Percentiles rank a stretch among this genome's conserved stretches.
Evolutionary conservation across 2,113 vertebrate species (phyloP).

Genomic region (Orthonyx spaldingii): DNA sequence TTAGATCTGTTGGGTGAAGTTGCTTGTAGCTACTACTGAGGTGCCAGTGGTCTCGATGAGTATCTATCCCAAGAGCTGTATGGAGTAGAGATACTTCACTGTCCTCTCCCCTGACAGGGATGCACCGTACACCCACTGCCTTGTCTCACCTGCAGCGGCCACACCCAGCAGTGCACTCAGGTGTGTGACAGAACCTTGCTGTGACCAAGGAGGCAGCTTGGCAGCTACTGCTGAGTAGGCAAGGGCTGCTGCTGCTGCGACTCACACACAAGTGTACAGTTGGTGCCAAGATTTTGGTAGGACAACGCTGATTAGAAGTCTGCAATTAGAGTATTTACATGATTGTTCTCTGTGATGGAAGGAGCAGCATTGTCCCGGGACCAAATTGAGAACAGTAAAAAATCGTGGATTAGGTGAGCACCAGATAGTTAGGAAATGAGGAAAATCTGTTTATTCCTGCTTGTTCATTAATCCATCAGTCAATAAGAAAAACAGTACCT

Average conservation of each 20-base stretch:
- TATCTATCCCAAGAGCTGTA: not conserved
- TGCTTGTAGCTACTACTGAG: not conserved
- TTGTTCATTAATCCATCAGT: not conserved
- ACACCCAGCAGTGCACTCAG: fast-evolving
- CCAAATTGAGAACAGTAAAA: not conserved
- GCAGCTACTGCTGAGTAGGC: not conserved
- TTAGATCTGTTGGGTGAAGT: not conserved
- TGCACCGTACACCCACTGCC: fast-evolving
- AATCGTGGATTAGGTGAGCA: not conserved
- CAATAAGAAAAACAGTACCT: not conserved
- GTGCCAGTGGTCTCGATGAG: not conserved
- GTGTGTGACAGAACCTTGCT: not conserved
- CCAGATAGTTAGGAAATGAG: not conserved
- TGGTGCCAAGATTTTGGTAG: not conserved
- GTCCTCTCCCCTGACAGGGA: not conserved
- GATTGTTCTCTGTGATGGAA: not conserved
- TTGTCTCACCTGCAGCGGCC: not conserved
- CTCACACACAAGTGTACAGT: not conserved
- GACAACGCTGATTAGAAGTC: not conserved
- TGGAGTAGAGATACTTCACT: not conserved
- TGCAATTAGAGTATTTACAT: not conserved
- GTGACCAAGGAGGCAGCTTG: not conserved
- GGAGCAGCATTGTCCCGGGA: not conserved
- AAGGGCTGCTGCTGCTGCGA: not conserved
- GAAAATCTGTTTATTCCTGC: not conserved